Conservation (phyloP, 2,113 vertebrate genomes). For the Leucopsar rothschildi region DNA sequence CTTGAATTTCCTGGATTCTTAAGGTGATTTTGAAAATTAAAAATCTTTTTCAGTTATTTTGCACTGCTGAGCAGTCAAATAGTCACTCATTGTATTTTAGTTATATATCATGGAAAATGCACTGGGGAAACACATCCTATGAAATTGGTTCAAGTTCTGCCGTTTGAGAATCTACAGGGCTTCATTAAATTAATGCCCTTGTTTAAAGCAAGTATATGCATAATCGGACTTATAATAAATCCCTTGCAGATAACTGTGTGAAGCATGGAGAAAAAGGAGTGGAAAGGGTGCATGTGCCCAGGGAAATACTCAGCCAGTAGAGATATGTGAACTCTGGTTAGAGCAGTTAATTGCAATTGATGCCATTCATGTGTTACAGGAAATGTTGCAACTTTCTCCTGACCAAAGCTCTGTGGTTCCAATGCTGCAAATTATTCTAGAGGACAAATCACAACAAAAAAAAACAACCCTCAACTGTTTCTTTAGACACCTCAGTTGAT, state of each 20-base stretch:
- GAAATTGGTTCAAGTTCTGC: neutral
- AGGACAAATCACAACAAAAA: neutral
- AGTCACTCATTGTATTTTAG: neutral
- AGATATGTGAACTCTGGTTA: neutral
- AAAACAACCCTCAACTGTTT: neutral
- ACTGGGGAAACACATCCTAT: neutral
- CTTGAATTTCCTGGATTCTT: neutral
- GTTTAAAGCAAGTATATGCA: neutral
- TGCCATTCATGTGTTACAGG: neutral
- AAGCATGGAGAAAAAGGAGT: neutral
- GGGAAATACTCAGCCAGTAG: neutral
- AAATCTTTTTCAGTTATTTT: neutral
- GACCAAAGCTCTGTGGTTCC: neutral
- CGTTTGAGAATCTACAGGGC: neutral
- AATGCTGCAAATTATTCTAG: rapidly evolving
- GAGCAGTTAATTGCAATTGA: neutral
- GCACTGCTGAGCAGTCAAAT: neutral
- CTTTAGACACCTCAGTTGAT: neutral
- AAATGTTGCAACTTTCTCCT: neutral
- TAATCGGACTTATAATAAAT: neutral
- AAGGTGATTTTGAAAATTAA: neutral
- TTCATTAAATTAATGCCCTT: neutral
- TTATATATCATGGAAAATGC: neutral
- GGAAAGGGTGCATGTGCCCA: rapidly evolving
- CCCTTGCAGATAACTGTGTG: neutral